Evolutionary conservation across 2,113 vertebrate species (phyloP).

Genomic region (Globicephala melas): DNA sequence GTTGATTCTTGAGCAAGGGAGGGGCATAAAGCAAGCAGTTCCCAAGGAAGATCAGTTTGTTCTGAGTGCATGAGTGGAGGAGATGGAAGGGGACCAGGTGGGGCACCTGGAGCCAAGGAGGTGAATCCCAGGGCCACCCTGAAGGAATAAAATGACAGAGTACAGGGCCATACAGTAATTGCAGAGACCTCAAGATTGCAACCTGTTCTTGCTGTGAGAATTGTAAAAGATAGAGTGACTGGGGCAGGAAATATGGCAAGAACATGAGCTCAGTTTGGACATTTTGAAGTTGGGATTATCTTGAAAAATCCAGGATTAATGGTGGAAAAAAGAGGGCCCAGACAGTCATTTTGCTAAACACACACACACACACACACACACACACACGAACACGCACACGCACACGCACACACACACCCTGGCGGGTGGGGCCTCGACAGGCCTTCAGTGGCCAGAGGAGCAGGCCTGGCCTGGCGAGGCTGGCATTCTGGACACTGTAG

Average conservation of each 20-base stretch:
- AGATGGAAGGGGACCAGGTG: not conserved
- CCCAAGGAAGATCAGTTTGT: not conserved
- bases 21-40: not conserved
- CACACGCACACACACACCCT: not conserved
- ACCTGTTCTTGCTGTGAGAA: not conserved
- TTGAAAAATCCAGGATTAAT: slow-evolving; percentile 18
- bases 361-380: not conserved
- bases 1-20: not conserved
- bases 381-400: not conserved
- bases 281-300: slow-evolving; percentile 37
- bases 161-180: not conserved
- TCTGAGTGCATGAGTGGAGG: not conserved
- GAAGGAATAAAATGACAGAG: not conserved
- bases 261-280: not conserved
- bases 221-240: not conserved
- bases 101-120: not conserved
- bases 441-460: not conserved
- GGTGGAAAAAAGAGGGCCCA: not conserved
- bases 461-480: not conserved
- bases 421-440: not conserved
- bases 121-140: not conserved
- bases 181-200: not conserved
- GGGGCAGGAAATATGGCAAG: not conserved
- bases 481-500: not conserved
- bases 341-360: not conserved